phyloP scores from a whole-genome alignment of 2,113 vertebrate species.

The Grallaria varia region DNA sequence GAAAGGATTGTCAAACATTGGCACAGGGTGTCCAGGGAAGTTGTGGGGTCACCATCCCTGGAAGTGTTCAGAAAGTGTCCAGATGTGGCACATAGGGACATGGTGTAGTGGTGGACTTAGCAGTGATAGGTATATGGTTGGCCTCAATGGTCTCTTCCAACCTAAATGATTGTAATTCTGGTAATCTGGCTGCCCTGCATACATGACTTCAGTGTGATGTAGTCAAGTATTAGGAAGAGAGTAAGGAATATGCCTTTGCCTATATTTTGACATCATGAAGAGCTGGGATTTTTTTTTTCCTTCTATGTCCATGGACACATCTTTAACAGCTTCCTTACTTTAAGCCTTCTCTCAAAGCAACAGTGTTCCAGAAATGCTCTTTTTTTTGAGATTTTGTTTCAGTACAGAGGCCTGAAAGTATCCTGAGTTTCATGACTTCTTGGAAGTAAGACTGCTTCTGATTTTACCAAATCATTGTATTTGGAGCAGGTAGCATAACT shows the following conservation, averaged over 20 bases:
- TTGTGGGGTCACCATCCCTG: not conserved
- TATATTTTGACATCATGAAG: not conserved
- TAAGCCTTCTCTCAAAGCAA: not conserved
- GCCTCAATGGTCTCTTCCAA: not conserved
- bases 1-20: not conserved
- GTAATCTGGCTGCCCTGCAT: not conserved
- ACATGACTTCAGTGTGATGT: not conserved
- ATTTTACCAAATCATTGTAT: not conserved
- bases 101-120: not conserved
- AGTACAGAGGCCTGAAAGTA: not conserved
- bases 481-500: not conserved
- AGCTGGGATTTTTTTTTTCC: not conserved
- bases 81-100: not conserved
- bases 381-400: not conserved
- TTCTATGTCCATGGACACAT: not conserved
- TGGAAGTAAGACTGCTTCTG: not conserved
- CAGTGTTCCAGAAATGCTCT: not conserved
- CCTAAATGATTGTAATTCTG: not conserved
- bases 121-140: not conserved
- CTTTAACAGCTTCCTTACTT: not conserved
- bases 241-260: not conserved
- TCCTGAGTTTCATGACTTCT: not conserved
- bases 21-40: not conserved
- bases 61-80: not conserved
- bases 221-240: not conserved